Percentiles rank a stretch among this genome's conserved stretches.
Evolutionary conservation across 2,888 invertebrate genomes (phyloP).

Genomic region (Melanophora roralis): DNA sequence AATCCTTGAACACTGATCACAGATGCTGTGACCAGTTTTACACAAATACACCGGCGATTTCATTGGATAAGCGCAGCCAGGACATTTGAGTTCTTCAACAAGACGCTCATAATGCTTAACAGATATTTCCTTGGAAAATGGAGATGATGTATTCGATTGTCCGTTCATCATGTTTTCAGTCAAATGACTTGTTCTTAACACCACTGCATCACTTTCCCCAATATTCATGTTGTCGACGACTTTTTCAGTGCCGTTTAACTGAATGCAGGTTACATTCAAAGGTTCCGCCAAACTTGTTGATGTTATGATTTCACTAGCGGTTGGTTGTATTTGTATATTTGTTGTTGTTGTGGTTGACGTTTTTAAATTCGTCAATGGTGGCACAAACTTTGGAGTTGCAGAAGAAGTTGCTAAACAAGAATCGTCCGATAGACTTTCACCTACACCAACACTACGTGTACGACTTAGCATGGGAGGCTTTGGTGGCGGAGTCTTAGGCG

Average conservation of each 20-base stretch:
- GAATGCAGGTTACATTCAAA: slow-evolving; percentile 53
- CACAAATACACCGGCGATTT: slow-evolving; percentile 75
- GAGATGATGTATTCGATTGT: slow-evolving; percentile 34
- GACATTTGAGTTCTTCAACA: slow-evolving; percentile 76
- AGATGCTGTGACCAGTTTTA: slow-evolving; percentile 75
- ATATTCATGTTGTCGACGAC: not conserved
- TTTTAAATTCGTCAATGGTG: not conserved
- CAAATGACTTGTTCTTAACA: slow-evolving; percentile 28
- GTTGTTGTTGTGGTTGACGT: slow-evolving; percentile 21
- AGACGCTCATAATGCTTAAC: slow-evolving; percentile 74
- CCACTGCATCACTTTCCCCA: slow-evolving; percentile 30
- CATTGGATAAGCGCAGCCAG: slow-evolving; percentile 76
- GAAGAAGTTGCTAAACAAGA: slow-evolving; percentile 23
- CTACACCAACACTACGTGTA: slow-evolving; percentile 70
- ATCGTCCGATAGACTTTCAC: slow-evolving; percentile 63
- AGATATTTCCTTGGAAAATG: slow-evolving; percentile 65
- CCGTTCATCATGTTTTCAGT: slow-evolving; percentile 24
- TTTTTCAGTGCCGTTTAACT: slow-evolving; percentile 41
- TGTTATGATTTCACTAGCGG: slow-evolving; percentile 46
- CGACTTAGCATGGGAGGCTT: slow-evolving; percentile 74
- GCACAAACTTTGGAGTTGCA: slow-evolving; percentile 33
- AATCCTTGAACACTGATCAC: slow-evolving; percentile 73
- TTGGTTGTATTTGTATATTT: slow-evolving; percentile 44
- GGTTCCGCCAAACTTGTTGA: slow-evolving; percentile 51
- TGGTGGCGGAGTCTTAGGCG: slow-evolving; percentile 71